Evolutionary conservation across 2,888 invertebrate species (phyloP).

Genomic region (Malacosoma neustria): DNA sequence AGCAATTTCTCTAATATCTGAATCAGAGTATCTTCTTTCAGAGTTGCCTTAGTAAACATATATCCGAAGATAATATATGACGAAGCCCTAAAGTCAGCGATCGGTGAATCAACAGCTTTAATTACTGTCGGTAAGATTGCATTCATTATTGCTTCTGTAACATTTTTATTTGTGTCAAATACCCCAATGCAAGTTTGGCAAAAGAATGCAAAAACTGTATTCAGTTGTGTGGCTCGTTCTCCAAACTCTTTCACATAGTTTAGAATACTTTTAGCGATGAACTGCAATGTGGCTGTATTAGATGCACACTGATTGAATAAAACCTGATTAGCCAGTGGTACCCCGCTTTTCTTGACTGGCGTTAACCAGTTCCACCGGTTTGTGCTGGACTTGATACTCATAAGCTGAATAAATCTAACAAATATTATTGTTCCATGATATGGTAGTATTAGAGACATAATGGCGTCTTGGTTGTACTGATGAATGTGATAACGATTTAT

Average conservation of each 20-base stretch:
- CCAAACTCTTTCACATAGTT: conserved; percentile 75
- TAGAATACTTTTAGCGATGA: conserved; percentile 37
- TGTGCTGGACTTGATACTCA: conserved; percentile 76
- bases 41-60: conserved; percentile 76
- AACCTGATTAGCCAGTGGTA: conserved; percentile 81
- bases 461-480: conserved; percentile 87
- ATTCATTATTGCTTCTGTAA: conserved; percentile 79
- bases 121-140: conserved; percentile 82
- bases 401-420: conserved; percentile 84
- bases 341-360: conserved; percentile 82
- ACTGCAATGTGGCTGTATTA: conserved; percentile 43
- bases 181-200: conserved; percentile 83
- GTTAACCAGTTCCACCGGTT: conserved; percentile 86
- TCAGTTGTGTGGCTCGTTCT: conserved; percentile 74
- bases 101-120: conserved; percentile 79
- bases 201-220: conserved; percentile 86
- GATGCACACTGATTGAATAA: conserved; percentile 83
- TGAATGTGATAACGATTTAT: conserved; percentile 92
- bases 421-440: conserved; percentile 96
- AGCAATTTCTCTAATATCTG: conserved; percentile 70
- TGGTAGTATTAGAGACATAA: conserved; percentile 89
- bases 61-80: conserved; percentile 84
- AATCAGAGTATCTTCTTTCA: conserved; percentile 77
- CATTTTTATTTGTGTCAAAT: conserved; percentile 69
- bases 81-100: conserved; percentile 82